These are phyloP conservation scores for Pseudorasbora parva DNA, from an alignment of 2,113 vertebrate species.

Conservation along the genomic window DNA sequence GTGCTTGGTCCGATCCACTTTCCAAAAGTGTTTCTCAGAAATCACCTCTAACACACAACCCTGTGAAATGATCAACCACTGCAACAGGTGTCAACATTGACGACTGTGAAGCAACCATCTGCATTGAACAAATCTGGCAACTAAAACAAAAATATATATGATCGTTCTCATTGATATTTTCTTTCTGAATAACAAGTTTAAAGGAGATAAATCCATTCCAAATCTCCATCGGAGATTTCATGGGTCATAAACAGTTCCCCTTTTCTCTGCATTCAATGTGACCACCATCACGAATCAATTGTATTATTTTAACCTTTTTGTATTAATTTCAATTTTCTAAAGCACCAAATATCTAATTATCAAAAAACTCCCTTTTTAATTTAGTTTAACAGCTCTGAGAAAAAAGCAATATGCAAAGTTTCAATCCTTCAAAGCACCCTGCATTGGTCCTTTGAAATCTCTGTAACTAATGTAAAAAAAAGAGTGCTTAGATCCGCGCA, in stretches of 20 bases:
- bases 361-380: not conserved
- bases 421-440: not conserved
- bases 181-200: not conserved
- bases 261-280: not conserved
- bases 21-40: no score
- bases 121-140: not conserved
- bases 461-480: constrained; percentile 24
- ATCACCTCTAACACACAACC: not conserved
- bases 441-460: not conserved
- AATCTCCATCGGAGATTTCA: not conserved
- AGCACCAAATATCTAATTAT: not conserved
- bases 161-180: not conserved
- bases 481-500: constrained; percentile 3
- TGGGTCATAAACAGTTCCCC: not conserved
- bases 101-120: not conserved
- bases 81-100: not conserved
- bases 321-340: not conserved
- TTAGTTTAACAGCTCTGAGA: not conserved
- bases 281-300: not conserved
- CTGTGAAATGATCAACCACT: not conserved
- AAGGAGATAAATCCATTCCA: not conserved
- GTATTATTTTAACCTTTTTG: not conserved
- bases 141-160: not conserved
- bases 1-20: no score
- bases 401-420: not conserved